These are phyloP conservation scores for Cataglyphis hispanica DNA, from an alignment of 1,140 invertebrate genomes.

Conservation along the genomic window DNA sequence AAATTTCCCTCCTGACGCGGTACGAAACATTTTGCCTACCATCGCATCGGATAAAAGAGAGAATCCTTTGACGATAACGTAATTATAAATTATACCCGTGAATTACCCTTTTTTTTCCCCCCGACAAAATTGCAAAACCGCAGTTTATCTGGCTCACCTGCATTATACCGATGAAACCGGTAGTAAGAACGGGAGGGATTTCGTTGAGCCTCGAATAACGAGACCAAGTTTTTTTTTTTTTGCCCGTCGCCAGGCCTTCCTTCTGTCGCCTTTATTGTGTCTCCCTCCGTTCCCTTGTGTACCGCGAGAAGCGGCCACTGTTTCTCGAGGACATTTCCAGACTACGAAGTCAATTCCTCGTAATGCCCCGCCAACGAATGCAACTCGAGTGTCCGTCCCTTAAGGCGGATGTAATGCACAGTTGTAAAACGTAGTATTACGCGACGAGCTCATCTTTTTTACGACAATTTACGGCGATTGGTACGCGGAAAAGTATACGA, in stretches of 20 bases:
- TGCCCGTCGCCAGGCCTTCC: conserved; percentile 23
- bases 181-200: conserved; percentile 62
- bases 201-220: conserved; percentile 71
- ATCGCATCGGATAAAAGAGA: conserved; percentile 23
- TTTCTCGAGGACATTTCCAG: conserved; percentile 42
- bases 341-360: conserved; percentile 43
- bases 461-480: conserved; percentile 33
- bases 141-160: conserved; percentile 58
- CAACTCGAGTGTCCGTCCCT: conserved; percentile 30
- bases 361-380: conserved; percentile 46
- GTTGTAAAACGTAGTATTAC: conserved; percentile 53
- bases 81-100: conserved; percentile 63
- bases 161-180: conserved; percentile 29
- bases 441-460: not conserved
- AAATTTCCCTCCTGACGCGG: conserved; percentile 45
- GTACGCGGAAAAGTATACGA: not conserved
- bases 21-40: conserved; percentile 58
- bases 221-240: conserved; percentile 70
- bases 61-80: conserved; percentile 60
- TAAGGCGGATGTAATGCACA: conserved; percentile 39
- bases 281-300: conserved; percentile 25
- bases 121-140: conserved; percentile 57
- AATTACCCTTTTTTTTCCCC: conserved; percentile 33
- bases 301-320: not conserved
- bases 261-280: conserved; percentile 30